A percentile compares a stretch with the other conserved stretches of the same genome.
These are phyloP conservation scores for Gambusia holbrooki DNA, from an alignment of 2,113 vertebrate genomes.

Conservation along the genomic window DNA sequence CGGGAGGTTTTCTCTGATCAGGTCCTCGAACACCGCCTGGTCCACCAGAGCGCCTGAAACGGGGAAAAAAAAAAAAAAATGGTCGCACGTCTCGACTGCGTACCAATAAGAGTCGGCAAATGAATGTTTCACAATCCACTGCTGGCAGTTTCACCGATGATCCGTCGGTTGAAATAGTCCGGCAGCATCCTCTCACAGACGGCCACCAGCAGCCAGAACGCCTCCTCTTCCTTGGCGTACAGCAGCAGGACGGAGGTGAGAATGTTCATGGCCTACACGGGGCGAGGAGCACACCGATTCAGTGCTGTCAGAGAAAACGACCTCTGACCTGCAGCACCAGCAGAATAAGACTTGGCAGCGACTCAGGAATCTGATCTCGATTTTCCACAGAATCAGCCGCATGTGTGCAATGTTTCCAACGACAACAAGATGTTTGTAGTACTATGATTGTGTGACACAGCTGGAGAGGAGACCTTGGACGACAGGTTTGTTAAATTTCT, in stretches of 20 bases:
- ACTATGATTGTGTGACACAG: background rate
- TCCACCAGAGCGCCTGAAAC: slow-evolving; percentile 94
- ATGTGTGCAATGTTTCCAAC: background rate
- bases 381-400: background rate
- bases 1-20: slow-evolving; percentile 91
- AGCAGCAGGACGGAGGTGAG: slow-evolving; percentile 95
- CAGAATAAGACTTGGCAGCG: background rate
- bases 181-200: slow-evolving; percentile 98
- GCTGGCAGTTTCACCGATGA: slow-evolving; percentile 85
- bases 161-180: slow-evolving; percentile 96
- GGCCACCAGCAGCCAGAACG: slow-evolving; percentile 96
- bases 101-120: background rate
- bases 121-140: background rate
- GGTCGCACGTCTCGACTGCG: background rate
- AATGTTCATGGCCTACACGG: slow-evolving; percentile 95
- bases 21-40: slow-evolving; percentile 98
- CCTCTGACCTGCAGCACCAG: background rate
- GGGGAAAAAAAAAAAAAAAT: slow-evolving; percentile 2
- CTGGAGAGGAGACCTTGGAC: background rate
- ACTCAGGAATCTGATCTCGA: background rate
- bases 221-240: slow-evolving; percentile 98
- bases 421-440: background rate
- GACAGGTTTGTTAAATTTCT: background rate
- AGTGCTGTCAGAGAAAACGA: background rate
- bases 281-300: slow-evolving; percentile 6